Evolutionary conservation across 1,140 invertebrate species (phyloP).

Genomic region (Pseudoatta argentina): DNA sequence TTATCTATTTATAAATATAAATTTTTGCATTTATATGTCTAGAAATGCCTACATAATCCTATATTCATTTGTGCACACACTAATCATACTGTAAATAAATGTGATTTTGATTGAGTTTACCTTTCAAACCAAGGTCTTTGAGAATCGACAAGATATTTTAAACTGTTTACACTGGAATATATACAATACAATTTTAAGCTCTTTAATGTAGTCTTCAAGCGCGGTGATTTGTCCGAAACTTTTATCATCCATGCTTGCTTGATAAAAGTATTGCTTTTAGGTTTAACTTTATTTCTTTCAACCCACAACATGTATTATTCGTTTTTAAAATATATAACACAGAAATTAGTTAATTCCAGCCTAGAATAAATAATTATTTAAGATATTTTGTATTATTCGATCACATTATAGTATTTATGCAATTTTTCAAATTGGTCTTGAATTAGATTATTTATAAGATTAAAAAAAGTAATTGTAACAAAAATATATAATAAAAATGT

Average conservation of each 20-base stretch:
- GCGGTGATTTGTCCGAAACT: background rate
- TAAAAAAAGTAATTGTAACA: too few species aligned
- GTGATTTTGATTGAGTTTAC: slow-evolving; percentile 44
- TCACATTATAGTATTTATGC: too few species aligned
- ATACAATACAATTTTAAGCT: slow-evolving; percentile 66
- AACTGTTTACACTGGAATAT: slow-evolving; percentile 62
- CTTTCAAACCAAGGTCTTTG: slow-evolving; percentile 64
- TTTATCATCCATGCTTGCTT: background rate
- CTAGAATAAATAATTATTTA: slow-evolving; percentile 9
- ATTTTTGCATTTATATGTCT: too few species aligned
- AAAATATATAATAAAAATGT: too few species aligned
- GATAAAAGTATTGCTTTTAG: background rate
- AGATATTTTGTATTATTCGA: background rate
- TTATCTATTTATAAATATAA: too few species aligned
- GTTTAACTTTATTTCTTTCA: background rate
- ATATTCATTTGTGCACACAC: background rate
- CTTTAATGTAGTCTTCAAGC: slow-evolving; percentile 23
- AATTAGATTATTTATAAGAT: too few species aligned
- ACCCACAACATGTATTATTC: background rate
- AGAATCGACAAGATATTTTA: slow-evolving; percentile 65
- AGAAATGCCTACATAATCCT: background rate
- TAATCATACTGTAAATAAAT: background rate
- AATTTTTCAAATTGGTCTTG: too few species aligned
- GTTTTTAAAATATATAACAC: background rate
- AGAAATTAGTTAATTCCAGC: background rate